Evolutionary conservation across 2,797 vertebrate genomes (phyloP), one percentile per base, ranked within the genome.

Genomic region (Sebastes taczanowskii): DNA sequence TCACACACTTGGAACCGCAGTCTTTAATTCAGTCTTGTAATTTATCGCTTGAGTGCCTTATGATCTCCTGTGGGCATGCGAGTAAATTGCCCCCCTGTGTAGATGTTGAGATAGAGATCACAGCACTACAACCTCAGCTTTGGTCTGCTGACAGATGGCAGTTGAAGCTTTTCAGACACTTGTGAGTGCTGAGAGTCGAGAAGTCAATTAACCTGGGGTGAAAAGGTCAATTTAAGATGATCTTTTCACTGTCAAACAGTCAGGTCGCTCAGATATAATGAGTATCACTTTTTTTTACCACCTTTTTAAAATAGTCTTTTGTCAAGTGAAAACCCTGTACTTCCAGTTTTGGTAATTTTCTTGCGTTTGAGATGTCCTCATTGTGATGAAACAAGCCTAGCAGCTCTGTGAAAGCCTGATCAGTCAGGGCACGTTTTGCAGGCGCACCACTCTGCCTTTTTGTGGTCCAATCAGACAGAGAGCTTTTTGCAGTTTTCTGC

Each of bases 61-160:
- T 83, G 79, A 86, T 86, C 82, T 90, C 83, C 84, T 91, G 88
- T 90, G 91, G 90, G 86, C 89, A 89, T 29, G 63, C 35, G 29
- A 83, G 80, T 88, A 85, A 93, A 92, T 84, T 86, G 85, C 67
- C 65, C 72, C 71, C 74, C 72, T 77, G 77, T 73, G 80, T 84
- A 85, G 86, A 86, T 83, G 81, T 25, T 63, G 79, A 92, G 92
- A 92, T 90, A 90, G 79, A 32, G 82, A 91, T 92, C 86, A 86
- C 84, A 89, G 85, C 70, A 22, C 79, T 62, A 80, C 80, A 82
- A 75, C 75, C 71, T 82, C 61, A 75, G 77, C 84, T 82, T 73
- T 75, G 71, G 77, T 88, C 78, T 46, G 29, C 60, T 85, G 82
- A 83, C 71, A 61, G 88, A 73, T 65, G 77, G 64, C 38, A 76